Evolutionary conservation across 2,797 vertebrate genomes (phyloP), one percentile per base, ranked within the genome.

Genomic region (Melanotaenia parkinsoni): DNA sequence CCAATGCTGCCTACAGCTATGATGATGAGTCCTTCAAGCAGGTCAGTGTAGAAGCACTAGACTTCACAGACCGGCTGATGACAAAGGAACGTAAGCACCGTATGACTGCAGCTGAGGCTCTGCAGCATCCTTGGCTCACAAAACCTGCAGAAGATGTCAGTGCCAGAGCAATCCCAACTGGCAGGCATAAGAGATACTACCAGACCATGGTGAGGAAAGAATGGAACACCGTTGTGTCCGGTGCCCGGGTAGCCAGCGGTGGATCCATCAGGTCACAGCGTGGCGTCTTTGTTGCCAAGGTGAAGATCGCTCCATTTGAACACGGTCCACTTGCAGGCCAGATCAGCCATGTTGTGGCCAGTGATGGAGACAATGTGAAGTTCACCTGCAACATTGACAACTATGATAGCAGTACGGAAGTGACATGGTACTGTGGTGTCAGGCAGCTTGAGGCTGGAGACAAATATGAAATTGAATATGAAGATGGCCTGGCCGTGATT

Each of bases 371-470:
- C 18, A 92, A 90, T 56, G 95, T 93, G 75, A 99, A 97, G 89
- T 98, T 98, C 1, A 84, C 94, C 58, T 99, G 98, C 88, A 96
- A 89, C 51, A 97, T 99, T 88, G 98, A 99, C 81, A 99, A 99
- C 88, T 99, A 99, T 35, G 98, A 99, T 77, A 95, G 97, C 74
- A 93, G 93, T 60, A 99, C 98, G 66, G 96, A 99, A 89, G 97
- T 99, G 45, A 98, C 96, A 6, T 99, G 98, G 98, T 99, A 99
- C 88, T 98, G 96, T 63, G 98, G 98, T 14, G 96, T 99, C 75
- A 95, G 97, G 74, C 98, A 99, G 70, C 92, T 99, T 58, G 98
- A 99, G 88, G 95, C 90, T 82, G 94, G 89, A 80, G 95, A 96
- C 70, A 99, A 96, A 91, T 98, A 97, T 59, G 95, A 98, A 94